These are phyloP conservation scores for Neoascia interrupta DNA, from an alignment of 2,888 invertebrate species.

Conservation along the genomic window DNA sequence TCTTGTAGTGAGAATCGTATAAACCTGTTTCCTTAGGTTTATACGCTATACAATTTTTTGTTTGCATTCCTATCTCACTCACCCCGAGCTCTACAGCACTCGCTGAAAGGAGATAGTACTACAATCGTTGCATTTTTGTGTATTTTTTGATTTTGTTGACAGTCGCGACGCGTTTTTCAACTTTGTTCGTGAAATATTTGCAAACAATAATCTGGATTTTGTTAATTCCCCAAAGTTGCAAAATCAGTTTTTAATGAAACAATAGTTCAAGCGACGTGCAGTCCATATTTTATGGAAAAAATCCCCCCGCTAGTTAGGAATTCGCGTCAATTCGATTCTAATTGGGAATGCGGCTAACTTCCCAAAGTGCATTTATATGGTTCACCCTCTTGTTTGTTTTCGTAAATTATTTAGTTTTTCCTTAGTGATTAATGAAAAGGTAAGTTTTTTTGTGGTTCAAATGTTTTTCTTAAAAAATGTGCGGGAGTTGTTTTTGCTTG, in stretches of 20 bases:
- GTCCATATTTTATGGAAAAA: neutral
- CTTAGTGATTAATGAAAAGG: conserved; percentile 33
- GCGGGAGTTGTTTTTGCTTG: neutral
- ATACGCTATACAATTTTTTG: neutral
- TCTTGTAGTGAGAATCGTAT: too few relatives aligned
- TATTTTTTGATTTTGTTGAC: conserved; percentile 69
- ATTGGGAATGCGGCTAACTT: conserved; percentile 43
- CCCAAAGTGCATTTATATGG: conserved; percentile 40
- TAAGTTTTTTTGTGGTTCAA: conserved; percentile 37
- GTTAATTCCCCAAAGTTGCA: neutral
- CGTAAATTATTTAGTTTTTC: conserved; percentile 3
- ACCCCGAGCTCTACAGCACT: neutral
- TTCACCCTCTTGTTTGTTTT: conserved; percentile 41
- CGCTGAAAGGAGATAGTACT: conserved; percentile 15
- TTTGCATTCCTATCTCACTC: conserved; percentile 17
- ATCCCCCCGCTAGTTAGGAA: neutral
- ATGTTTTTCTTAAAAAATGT: neutral
- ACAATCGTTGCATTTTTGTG: conserved; percentile 44
- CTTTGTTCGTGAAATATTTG: conserved; percentile 24
- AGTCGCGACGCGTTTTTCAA: conserved; percentile 61
- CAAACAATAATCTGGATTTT: neutral
- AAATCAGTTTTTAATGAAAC: neutral
- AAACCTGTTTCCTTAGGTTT: too few relatives aligned
- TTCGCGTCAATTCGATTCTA: conserved; percentile 6
- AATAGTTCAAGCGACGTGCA: neutral